phyloP scores from a whole-genome alignment of 2,797 vertebrate genomes.

The Fringilla coelebs region DNA sequence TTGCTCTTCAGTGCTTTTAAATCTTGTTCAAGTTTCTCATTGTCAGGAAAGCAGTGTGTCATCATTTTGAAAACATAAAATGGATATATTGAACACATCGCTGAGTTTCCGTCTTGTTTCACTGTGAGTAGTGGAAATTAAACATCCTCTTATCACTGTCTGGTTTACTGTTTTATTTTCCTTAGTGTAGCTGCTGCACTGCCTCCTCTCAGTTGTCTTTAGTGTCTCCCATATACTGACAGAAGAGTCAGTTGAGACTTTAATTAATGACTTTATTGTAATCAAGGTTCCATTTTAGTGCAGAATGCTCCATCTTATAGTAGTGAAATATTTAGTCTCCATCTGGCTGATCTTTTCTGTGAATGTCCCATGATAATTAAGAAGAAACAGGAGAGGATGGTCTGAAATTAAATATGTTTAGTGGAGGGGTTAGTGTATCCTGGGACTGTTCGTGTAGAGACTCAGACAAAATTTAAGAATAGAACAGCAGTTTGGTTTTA shows the following conservation, averaged over 20 bases:
- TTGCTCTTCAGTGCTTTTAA: not conserved
- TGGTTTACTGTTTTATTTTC: not conserved
- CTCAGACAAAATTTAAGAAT: not conserved
- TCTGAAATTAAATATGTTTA: constrained; percentile 18
- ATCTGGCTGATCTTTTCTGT: constrained; percentile 64
- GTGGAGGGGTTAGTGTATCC: not conserved
- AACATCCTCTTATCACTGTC: not conserved
- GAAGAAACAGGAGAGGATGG: constrained; percentile 46
- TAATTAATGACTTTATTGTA: constrained; percentile 68
- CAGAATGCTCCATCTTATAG: constrained; percentile 52
- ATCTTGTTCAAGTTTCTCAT: not conserved
- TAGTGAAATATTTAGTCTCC: constrained; percentile 71
- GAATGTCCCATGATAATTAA: constrained; percentile 56
- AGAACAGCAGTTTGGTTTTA: constrained; percentile 8
- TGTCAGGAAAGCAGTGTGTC: not conserved
- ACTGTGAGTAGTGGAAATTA: not conserved
- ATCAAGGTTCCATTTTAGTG: constrained; percentile 62
- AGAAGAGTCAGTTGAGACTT: constrained; percentile 47
- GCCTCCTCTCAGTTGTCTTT: constrained; percentile 30
- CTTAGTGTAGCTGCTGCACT: not conserved
- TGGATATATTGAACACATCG: not conserved
- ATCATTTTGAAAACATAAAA: not conserved
- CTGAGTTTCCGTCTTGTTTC: not conserved
- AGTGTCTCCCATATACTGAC: constrained; percentile 8
- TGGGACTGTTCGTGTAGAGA: not conserved